Evolutionary conservation across 2,113 vertebrate genomes (phyloP).

Genomic region (Hippolais icterina): DNA sequence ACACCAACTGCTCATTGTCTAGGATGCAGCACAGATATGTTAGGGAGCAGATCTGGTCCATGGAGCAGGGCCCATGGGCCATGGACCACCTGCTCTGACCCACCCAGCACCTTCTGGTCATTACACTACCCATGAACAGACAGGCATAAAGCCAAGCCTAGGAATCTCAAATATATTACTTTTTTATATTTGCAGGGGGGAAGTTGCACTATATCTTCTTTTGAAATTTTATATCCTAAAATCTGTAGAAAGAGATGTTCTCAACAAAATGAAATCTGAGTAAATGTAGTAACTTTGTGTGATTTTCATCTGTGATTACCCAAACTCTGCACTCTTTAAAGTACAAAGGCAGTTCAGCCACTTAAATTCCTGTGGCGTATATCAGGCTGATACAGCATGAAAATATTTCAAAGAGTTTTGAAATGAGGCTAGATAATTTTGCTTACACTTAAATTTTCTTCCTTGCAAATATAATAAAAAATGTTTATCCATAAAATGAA

Average conservation of each 20-base stretch:
- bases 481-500: background rate
- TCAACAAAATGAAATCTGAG: background rate
- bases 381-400: background rate
- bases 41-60: background rate
- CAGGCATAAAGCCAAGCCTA: background rate
- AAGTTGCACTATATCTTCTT: background rate
- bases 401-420: background rate
- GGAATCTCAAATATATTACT: background rate
- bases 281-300: background rate
- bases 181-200: background rate
- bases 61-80: background rate
- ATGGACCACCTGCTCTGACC: background rate
- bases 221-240: background rate
- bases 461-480: background rate
- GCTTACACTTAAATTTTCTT: background rate
- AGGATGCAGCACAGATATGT: background rate
- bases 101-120: background rate
- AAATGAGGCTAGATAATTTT: background rate
- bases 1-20: too few relatives aligned
- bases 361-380: background rate
- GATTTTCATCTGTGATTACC: background rate
- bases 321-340: background rate
- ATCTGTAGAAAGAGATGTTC: background rate
- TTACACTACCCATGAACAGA: background rate
- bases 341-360: background rate